Evolutionary conservation across 92 coral and sea anemone genomes (phyloP).

Genomic region (Nematostella vectensis): DNA sequence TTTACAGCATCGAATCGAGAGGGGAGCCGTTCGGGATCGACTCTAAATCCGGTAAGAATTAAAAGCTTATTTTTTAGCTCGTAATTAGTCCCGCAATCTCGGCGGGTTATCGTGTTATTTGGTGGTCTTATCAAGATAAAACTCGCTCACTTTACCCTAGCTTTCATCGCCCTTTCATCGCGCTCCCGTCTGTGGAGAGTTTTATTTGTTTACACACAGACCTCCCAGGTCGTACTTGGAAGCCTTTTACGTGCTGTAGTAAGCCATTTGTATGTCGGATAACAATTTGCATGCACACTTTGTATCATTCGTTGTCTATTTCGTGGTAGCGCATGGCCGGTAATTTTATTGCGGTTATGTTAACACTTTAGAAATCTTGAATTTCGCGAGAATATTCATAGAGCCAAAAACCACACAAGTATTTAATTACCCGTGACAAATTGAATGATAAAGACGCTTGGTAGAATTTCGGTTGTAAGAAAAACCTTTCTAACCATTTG

Average conservation of each 20-base stretch:
- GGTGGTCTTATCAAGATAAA: background rate
- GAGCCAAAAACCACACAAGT: background rate
- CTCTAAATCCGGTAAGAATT: constrained; percentile 45
- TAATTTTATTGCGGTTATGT: background rate
- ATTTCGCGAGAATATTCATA: background rate
- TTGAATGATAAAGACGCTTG: too few relatives aligned
- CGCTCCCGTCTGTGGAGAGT: too few relatives aligned
- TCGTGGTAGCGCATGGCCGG: too few relatives aligned
- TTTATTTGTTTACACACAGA: background rate
- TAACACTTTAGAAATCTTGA: background rate
- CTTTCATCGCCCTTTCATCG: too few relatives aligned
- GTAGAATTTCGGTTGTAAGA: too few relatives aligned
- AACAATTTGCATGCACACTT: too few relatives aligned
- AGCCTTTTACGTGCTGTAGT: background rate
- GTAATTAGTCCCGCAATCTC: too few relatives aligned
- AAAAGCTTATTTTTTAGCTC: background rate
- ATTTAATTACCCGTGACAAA: background rate
- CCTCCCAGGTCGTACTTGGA: background rate
- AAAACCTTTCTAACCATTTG: too few relatives aligned
- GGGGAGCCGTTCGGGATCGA: constrained; percentile 31
- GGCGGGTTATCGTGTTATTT: background rate
- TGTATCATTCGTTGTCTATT: too few relatives aligned
- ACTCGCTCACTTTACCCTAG: too few relatives aligned
- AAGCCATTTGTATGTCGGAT: too few relatives aligned
- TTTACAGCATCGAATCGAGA: constrained; percentile 40